These are phyloP conservation scores for Calephelis nemesis DNA, from an alignment of 1,140 invertebrate species.

Conservation along the genomic window DNA sequence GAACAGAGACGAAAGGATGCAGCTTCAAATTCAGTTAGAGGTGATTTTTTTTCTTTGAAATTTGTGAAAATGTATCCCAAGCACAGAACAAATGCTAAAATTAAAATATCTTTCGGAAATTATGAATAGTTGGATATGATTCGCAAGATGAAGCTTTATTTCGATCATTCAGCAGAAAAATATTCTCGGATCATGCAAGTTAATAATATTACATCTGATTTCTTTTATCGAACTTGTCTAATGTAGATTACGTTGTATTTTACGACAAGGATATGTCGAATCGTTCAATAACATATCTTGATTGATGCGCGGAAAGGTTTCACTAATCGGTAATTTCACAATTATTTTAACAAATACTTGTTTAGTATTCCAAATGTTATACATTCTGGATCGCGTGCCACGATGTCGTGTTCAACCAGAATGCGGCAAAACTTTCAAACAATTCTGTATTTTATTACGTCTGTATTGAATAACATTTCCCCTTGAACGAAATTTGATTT, in stretches of 20 bases:
- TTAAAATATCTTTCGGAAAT: too few relatives aligned
- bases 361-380: background rate
- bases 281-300: slow-evolving; percentile 4
- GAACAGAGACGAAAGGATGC: too few relatives aligned
- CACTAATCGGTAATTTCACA: slow-evolving; percentile 1
- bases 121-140: too few relatives aligned
- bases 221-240: background rate
- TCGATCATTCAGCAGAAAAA: background rate
- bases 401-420: slow-evolving; percentile 23
- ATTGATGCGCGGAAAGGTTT: slow-evolving; percentile 5
- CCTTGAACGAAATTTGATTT: slow-evolving; percentile 11
- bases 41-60: too few relatives aligned
- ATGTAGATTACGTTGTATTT: background rate
- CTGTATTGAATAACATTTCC: slow-evolving; percentile 22
- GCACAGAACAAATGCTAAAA: too few relatives aligned
- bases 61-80: too few relatives aligned
- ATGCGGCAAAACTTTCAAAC: slow-evolving; percentile 29
- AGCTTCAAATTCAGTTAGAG: too few relatives aligned
- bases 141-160: too few relatives aligned
- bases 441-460: slow-evolving; percentile 24
- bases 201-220: background rate
- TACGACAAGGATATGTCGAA: background rate
- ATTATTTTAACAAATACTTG: background rate
- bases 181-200: background rate
- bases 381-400: slow-evolving; percentile 29